phyloP scores from a whole-genome alignment of 1,140 invertebrate species.

The Branchinecta lynchi region DNA sequence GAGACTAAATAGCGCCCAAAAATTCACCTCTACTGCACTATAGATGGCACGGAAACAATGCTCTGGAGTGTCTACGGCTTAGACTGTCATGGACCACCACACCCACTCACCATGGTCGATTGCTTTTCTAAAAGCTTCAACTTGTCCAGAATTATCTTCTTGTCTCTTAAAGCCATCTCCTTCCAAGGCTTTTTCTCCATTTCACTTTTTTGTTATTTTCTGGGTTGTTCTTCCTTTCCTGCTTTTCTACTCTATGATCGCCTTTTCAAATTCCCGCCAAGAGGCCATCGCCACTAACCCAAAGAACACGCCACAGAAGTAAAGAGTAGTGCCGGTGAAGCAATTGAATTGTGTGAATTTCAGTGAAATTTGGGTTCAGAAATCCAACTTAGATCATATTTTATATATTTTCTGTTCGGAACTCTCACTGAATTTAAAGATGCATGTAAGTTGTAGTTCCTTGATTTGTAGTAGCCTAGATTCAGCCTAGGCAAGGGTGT shows the following conservation, averaged over 20 bases:
- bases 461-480: background rate
- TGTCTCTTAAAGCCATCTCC: background rate
- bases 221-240: too few relatives aligned
- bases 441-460: constrained; percentile 8
- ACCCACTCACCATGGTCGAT: background rate
- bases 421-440: background rate
- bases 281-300: too few relatives aligned
- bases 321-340: background rate
- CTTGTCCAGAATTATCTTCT: background rate
- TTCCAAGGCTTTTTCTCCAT: background rate
- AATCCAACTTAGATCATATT: too few relatives aligned
- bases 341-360: background rate
- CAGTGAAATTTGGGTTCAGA: too few relatives aligned
- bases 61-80: too few relatives aligned
- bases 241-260: too few relatives aligned
- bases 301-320: background rate
- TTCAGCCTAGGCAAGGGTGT: background rate
- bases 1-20: too few relatives aligned
- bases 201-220: too few relatives aligned
- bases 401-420: background rate
- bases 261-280: too few relatives aligned
- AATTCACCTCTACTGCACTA: too few relatives aligned
- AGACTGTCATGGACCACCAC: background rate
- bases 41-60: too few relatives aligned
- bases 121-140: constrained; percentile 1